These are phyloP conservation scores for Montipora foliosa DNA, from an alignment of 64 coral and sea anemone genomes.

Conservation along the genomic window DNA sequence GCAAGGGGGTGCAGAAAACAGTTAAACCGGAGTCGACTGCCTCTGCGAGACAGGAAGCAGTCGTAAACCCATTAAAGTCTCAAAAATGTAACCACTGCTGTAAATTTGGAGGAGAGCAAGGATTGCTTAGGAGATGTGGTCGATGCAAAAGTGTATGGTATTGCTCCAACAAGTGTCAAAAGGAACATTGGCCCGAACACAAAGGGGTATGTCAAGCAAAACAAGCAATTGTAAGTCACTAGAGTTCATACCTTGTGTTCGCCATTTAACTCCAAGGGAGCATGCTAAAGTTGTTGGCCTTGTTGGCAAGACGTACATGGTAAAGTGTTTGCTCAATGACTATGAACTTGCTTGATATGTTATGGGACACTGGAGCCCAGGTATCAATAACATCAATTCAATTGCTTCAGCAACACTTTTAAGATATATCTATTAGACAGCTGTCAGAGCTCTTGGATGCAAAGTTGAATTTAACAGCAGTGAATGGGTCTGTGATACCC, in stretches of 20 bases:
- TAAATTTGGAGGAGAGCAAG: neutral
- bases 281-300: slow-evolving; percentile 34
- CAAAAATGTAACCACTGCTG: neutral
- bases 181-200: neutral
- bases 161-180: no score
- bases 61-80: slow-evolving; percentile 7
- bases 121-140: no score
- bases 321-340: slow-evolving; percentile 50
- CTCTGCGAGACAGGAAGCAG: slow-evolving; percentile 27
- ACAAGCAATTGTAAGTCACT: neutral
- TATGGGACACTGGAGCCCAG: slow-evolving; percentile 76
- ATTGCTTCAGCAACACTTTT: slow-evolving; percentile 6
- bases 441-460: slow-evolving; percentile 49
- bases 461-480: slow-evolving; percentile 30
- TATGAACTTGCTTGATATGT: neutral
- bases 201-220: slow-evolving; percentile 14
- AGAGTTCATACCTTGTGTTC: slow-evolving; percentile 3
- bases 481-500: slow-evolving; percentile 36
- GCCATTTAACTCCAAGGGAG: slow-evolving; percentile 54
- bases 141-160: no score
- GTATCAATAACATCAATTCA: slow-evolving; percentile 23
- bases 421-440: neutral
- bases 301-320: slow-evolving; percentile 39
- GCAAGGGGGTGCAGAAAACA: slow-evolving; percentile 27
- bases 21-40: slow-evolving; percentile 11